These are phyloP conservation scores for Agrotis exclamationis DNA, from an alignment of 2,888 invertebrate genomes.

Conservation along the genomic window DNA sequence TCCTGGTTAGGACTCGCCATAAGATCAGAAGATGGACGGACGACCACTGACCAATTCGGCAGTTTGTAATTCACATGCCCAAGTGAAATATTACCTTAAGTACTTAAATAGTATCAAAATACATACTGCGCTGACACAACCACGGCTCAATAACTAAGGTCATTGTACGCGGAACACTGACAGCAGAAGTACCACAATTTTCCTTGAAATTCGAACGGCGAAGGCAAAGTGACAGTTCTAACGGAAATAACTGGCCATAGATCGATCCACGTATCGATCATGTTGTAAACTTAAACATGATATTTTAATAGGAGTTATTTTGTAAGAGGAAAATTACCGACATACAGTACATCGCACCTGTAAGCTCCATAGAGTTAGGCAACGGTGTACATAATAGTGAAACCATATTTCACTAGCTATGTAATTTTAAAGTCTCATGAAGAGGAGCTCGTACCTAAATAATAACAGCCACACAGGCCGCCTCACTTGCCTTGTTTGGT, in stretches of 20 bases:
- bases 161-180: conserved; percentile 61
- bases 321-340: background rate
- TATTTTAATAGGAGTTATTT: conserved; percentile 12
- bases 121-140: conserved; percentile 4
- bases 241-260: conserved; percentile 51
- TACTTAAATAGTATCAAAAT: conserved; percentile 16
- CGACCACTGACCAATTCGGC: background rate
- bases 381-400: too few relatives aligned
- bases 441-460: too few relatives aligned
- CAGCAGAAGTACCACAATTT: conserved; percentile 51
- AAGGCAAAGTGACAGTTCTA: conserved; percentile 61
- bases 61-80: background rate
- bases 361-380: too few relatives aligned
- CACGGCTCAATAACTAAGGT: conserved; percentile 53
- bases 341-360: too few relatives aligned
- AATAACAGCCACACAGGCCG: too few relatives aligned
- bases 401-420: too few relatives aligned
- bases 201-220: conserved; percentile 68
- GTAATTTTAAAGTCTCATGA: too few relatives aligned
- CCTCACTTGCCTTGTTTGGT: too few relatives aligned
- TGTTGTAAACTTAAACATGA: conserved; percentile 30
- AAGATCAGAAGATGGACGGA: too few relatives aligned
- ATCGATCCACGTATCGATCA: conserved; percentile 30
- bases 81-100: conserved; percentile 3
- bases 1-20: too few relatives aligned